Evolutionary conservation across 2,888 invertebrate species (phyloP), one percentile per base, ranked within the genome.

Genomic region (Microctonus aethiopoides): DNA sequence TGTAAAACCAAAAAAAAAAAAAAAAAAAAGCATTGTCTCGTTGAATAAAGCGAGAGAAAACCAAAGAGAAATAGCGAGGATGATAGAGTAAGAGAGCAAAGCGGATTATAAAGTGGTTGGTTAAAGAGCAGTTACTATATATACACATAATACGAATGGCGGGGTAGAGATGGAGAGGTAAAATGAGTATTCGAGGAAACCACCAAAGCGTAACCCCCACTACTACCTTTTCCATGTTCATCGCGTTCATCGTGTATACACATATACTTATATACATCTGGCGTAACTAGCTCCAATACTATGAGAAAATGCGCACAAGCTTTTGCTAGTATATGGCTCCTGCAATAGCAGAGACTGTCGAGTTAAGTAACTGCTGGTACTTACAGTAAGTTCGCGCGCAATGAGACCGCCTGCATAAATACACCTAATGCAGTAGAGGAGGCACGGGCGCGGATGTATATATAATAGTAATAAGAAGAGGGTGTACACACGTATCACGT

Each of bases 351-450:
- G 81, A 81, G 83, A 83, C 81, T 83, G 83, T 82, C 82, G 83
- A 82, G 83, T 79, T 83, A 84, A 85, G 81, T 84, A 84, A 85
- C 82, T 83, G 80, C 79, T 76, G 77, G 82, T 82, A 82, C 83
- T 85, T 84, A 81, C 81, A 77, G 81, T 83, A 84, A 84, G 80
- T 85, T 85, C 78, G 79, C 78, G 80, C 79, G 82, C 83, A 85
- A 84, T 83, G 83, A 84, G 82, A 83, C 82, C 78, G 81, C 79
- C 77, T 81, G 78, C 81, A 84, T 84, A 83, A 83, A 83, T 83
- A 83, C 78, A 75, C 80, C 78, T 80, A 80, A 82, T 82, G 80
- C 78, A 79, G 77, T 74, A 46, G n/a, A 46, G 36, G 29, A 68
- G 72, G 63, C 60, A 72, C n/a, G n/a, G n/a, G n/a, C n/a, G n/a